phyloP scores from a whole-genome alignment of 2,888 invertebrate species.

The Ephialtes manifestator region DNA sequence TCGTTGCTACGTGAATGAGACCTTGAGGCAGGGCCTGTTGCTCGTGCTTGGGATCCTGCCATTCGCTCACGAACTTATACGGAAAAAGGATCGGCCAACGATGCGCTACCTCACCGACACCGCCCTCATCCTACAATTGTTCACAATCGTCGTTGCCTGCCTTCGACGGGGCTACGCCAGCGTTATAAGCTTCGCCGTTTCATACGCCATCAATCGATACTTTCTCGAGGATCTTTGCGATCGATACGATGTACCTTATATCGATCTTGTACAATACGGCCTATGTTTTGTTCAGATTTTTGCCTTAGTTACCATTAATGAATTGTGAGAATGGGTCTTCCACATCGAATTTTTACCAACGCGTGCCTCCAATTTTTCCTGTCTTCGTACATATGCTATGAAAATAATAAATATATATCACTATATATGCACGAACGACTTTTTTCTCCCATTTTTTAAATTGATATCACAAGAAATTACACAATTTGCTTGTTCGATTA shows the following conservation, averaged over 20 bases:
- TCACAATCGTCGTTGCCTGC: constrained; percentile 76
- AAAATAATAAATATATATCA: constrained; percentile 31
- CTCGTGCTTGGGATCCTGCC: constrained; percentile 79
- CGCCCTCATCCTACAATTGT: constrained; percentile 75
- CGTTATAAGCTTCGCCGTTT: constrained; percentile 80
- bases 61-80: constrained; percentile 78
- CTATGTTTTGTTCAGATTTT: constrained; percentile 82
- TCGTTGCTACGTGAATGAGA: constrained; percentile 77
- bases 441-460: background rate
- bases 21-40: constrained; percentile 76
- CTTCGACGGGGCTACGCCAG: constrained; percentile 78
- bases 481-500: background rate
- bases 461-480: background rate
- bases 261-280: constrained; percentile 82
- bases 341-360: background rate
- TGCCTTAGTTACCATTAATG: constrained; percentile 79
- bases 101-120: constrained; percentile 76
- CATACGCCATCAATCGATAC: constrained; percentile 80
- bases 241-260: constrained; percentile 82
- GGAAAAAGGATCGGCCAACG: constrained; percentile 77
- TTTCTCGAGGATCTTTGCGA: constrained; percentile 83
- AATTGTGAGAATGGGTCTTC: constrained; percentile 74
- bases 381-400: constrained; percentile 43
- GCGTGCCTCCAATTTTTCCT: constrained; percentile 2
- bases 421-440: background rate